Evolutionary conservation across 2,113 vertebrate genomes (phyloP), one percentile per base, ranked within the genome.

Genomic region (Vireo altiloquus): DNA sequence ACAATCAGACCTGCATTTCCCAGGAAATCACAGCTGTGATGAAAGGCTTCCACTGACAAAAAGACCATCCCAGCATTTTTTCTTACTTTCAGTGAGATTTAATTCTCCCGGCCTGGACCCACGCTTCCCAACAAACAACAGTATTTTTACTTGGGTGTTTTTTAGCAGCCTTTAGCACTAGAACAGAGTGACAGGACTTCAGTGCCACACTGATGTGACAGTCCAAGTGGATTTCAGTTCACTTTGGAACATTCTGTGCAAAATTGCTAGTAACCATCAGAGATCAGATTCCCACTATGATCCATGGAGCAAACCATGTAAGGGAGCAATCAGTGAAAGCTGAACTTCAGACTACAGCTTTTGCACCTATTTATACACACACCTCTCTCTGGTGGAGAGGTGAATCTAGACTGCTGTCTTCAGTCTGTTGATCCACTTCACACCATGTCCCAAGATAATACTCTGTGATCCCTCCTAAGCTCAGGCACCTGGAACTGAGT

Each of bases 1-100:
- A 99, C 98, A 82, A 99, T 99, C 90, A 99, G 98, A 81, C 99
- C 99, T 99, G 96, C 57, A 9, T 65, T 82, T 75, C 10, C 44
- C 25, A 47, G 3, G 9, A 94, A 92, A 87, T 61, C 69, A 71
- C 60, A 85, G 40, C 25, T 42, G 65, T 64, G 65, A 42, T 23
- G 16, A 40, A 53, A n/a, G 44, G 46, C 35, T n/a, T 23, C 27
- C 56, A 54, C 15, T 37, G 46, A 77, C 9, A 52, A 27, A 85
- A 76, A 74, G 21, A 47, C 19, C 82, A 69, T 14, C 84, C 60
- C 5, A 10, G 21, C 47, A 74, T 61, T 65, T 39, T 53, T n/a
- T 61, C 24, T 53, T 39, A n/a, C 49, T 77, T 65, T 65, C 63
- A 70, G 6, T 3, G 12, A 65, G 17, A 78, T 37, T 72, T 69